Percentiles rank a stretch among this genome's conserved stretches.
These are phyloP conservation scores for Pandemis corylana DNA, from an alignment of 2,888 invertebrate species.

Conservation along the genomic window DNA sequence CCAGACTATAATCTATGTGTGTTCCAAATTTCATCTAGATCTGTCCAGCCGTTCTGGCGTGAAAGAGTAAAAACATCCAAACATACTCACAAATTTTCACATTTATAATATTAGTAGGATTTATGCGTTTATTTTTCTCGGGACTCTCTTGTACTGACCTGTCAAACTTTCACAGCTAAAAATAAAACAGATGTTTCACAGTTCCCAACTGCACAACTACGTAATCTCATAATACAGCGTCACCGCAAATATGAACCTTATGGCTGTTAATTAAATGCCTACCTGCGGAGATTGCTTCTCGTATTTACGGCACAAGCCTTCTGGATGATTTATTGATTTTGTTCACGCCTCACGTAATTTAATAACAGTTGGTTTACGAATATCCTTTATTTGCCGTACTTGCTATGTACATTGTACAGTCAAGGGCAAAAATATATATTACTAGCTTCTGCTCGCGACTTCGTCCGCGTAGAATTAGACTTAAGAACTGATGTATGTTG, in stretches of 20 bases:
- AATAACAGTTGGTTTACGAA: constrained; percentile 23
- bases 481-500: too few relatives aligned
- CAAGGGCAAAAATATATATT: neutral
- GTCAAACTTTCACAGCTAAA: neutral
- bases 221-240: constrained; percentile 8
- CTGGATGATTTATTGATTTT: constrained; percentile 26
- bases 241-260: constrained; percentile 9
- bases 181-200: constrained; percentile 7
- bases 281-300: constrained; percentile 24
- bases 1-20: too few relatives aligned
- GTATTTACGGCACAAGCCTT: constrained; percentile 16
- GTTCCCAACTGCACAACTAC: neutral
- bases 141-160: neutral
- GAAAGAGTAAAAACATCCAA: too few relatives aligned
- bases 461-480: too few relatives aligned
- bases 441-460: neutral
- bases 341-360: constrained; percentile 25
- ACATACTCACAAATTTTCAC: too few relatives aligned
- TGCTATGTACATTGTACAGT: neutral
- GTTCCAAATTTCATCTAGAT: too few relatives aligned
- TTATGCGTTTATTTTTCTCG: neutral
- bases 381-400: constrained; percentile 15
- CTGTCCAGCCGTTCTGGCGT: too few relatives aligned
- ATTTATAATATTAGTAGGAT: too few relatives aligned
- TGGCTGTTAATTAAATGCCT: constrained; percentile 25